phyloP scores from a whole-genome alignment of 1,140 invertebrate genomes.

The Scylla paramamosain region DNA sequence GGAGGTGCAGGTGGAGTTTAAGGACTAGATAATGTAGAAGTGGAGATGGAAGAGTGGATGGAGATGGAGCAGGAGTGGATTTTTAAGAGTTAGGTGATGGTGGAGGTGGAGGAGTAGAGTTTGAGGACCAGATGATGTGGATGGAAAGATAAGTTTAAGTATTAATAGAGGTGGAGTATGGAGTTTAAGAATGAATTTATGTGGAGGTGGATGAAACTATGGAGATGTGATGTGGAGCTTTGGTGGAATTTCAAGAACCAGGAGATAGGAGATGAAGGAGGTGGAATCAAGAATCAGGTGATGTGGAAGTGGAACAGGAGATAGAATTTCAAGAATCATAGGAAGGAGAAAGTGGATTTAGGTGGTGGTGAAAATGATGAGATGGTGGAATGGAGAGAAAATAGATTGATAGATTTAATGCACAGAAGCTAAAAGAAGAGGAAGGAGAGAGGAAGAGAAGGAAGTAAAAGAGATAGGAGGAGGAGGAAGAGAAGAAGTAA shows the following conservation, averaged over 20 bases:
- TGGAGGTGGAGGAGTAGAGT: no score
- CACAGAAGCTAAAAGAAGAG: background rate
- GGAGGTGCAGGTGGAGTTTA: background rate
- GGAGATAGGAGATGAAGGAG: background rate
- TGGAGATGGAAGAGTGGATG: background rate
- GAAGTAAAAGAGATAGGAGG: background rate
- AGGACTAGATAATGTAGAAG: background rate
- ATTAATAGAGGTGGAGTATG: background rate
- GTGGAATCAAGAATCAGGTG: background rate
- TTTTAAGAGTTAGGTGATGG: no score
- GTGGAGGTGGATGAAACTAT: background rate
- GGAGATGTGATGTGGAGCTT: background rate
- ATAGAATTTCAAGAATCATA: background rate
- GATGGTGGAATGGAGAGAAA: no score
- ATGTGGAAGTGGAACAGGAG: background rate
- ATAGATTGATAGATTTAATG: no score
- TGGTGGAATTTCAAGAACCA: background rate
- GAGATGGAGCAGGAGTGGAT: background rate
- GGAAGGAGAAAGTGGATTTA: no score
- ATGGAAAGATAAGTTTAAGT: background rate
- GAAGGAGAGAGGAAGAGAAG: background rate
- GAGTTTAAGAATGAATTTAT: background rate
- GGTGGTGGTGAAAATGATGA: no score
- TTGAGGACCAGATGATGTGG: background rate
- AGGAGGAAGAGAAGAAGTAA: background rate